Base-by-base conservation (phyloP, 2,888 invertebrate species). In the Apotomis turbidana region DNA sequence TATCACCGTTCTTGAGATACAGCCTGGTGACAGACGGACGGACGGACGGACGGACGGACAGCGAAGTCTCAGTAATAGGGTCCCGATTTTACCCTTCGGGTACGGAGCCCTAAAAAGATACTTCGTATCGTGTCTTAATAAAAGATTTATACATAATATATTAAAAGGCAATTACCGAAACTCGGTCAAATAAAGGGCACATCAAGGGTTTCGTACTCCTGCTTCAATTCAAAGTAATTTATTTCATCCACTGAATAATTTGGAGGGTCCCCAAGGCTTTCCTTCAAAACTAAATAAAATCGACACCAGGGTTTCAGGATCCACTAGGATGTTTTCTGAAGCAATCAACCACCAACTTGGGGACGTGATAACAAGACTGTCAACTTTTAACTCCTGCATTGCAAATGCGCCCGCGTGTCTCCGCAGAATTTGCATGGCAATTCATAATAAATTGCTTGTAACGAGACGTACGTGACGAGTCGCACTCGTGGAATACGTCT, bases 381-480 rank as follows among this genome's bases (percentile, higher is more conserved):
- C 41, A 57, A 62, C 68, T 59, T 51, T 57, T 75, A 59, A 70
- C 75, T 74, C 66, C 63, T 68, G 61, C 80, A 84, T 82, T 83
- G 82, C 78, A 78, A 85, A 81, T 80, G 80, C 75, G 76, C 77
- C 81, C 80, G 79, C 79, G 81, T 83, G 79, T 79, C 74, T 76
- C 72, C 71, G 67, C 78, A 73, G 76, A 81, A 85, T 89, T 87
- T 85, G 84, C 89, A 88, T 87, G 76, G 79, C 80, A 84, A 84
- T 83, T 82, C 80, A 82, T 83, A 83, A 86, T 86, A 88, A 87
- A 89, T 89, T 86, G 84, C 81, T 80, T 79, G 81, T 87, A 88
- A 90, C 87, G 88, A 83, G 85, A 80, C 78, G 83, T 80, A 88
- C 88, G 90, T 88, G 90, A 87, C 84, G 83, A 84, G 78, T 81